Evolutionary conservation across 1,140 invertebrate species (phyloP).

Genomic region (Maconellicoccus hirsutus): DNA sequence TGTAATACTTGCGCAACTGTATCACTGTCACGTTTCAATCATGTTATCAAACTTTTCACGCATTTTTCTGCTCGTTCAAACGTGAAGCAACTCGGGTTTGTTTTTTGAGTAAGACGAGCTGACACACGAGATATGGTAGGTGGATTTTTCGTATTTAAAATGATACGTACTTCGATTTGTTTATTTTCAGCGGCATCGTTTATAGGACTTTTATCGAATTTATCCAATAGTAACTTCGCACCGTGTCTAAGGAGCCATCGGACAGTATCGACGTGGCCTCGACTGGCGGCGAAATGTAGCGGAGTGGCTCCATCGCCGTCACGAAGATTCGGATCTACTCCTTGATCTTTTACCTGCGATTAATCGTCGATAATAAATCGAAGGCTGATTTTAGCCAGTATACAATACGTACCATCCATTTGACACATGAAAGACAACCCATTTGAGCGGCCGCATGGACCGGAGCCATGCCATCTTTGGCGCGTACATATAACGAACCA

Average conservation of each 20-base stretch:
- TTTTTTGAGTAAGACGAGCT: too few relatives aligned
- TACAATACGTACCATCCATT: slow-evolving; percentile 65
- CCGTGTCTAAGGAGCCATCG: slow-evolving; percentile 70
- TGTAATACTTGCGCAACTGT: slow-evolving; percentile 3
- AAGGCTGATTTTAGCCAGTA: too few relatives aligned
- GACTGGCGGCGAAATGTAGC: slow-evolving; percentile 65
- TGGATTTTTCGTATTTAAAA: too few relatives aligned
- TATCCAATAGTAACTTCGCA: slow-evolving; percentile 62
- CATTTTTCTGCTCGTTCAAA: not conserved
- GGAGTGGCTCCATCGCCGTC: slow-evolving; percentile 75
- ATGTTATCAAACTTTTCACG: not conserved
- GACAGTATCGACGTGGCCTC: slow-evolving; percentile 67
- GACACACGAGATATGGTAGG: too few relatives aligned
- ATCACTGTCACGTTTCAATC: slow-evolving; percentile 7
- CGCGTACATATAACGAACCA: slow-evolving; percentile 59
- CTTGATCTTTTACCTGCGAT: slow-evolving; percentile 63
- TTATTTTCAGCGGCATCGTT: slow-evolving; percentile 82
- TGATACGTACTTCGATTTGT: slow-evolving; percentile 60
- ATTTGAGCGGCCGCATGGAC: slow-evolving; percentile 78
- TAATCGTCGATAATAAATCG: too few relatives aligned
- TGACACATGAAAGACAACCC: slow-evolving; percentile 70
- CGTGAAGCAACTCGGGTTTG: not conserved
- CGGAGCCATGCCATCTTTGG: slow-evolving; percentile 78
- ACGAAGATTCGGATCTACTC: slow-evolving; percentile 64
- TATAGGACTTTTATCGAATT: slow-evolving; percentile 73